Evolutionary conservation across 2,113 vertebrate species (phyloP), one percentile per base, ranked within the genome.

Genomic region (Serilophus lunatus): DNA sequence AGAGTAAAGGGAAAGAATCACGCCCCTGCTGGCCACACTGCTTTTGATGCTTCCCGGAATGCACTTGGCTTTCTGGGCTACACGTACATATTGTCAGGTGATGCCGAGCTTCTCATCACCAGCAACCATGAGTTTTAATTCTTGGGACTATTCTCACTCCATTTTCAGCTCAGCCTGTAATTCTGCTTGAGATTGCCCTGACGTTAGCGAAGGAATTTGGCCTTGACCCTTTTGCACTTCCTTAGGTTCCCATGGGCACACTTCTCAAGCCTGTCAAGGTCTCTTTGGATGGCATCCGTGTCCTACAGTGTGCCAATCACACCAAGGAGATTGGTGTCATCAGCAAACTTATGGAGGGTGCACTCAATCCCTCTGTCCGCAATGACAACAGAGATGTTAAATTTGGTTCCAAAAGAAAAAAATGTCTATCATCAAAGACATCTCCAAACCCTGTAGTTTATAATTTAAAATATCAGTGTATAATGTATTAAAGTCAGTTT

Each of bases 391-490:
- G 23, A 47, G 6, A 40, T 22, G n/a, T 8, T 61, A 47, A 22
- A 61, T 38, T 84, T n/a, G 45, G 3, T 50, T 45, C 5, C n/a
- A 87, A 86, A 54, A 82, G 35, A 79, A 96, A 49, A 38, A 22
- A 57, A 10, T 84, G 72, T 35, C 18, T 19, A 29, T 8, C 56
- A 13, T 29, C 49, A 65, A 82, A 94, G 29, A 91, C 91, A 81
- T 78, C 66, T 79, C 47, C 5, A 86, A 93, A 95, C 64, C 69
- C 60, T 75, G 49, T 92, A 29, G 22, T 92, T 96, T 66, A 54
- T 91, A 95, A 96, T 94, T 96, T 91, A 93, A 93, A 96, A 86
- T 96, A 93, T 79, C 72, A 95, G 45, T 24, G 18, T 63, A 71
- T 84, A 45, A 36, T 86, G 3, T 40, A 87, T 17, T 36, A 35